A percentile compares a stretch with the other conserved stretches of the same genome.
Evolutionary conservation across 2,113 vertebrate species (phyloP).

Genomic region (Terrapene triunguis): DNA sequence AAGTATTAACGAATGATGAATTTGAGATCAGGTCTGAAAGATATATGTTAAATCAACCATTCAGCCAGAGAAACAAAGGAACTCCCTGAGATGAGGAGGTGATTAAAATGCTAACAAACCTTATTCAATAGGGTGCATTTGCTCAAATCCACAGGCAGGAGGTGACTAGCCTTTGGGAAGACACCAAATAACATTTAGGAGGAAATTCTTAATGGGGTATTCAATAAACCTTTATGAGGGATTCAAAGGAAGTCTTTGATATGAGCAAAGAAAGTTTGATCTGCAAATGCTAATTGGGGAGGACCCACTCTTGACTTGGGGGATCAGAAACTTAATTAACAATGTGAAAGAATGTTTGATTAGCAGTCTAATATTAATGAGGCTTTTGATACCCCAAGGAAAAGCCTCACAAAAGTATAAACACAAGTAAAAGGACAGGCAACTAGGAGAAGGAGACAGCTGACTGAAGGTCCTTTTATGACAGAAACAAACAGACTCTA

Average conservation of each 20-base stretch:
- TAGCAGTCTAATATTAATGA: slow-evolving; percentile 33
- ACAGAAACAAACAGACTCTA: not conserved
- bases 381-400: not conserved
- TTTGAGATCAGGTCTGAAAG: not conserved
- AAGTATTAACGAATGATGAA: not conserved
- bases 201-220: not conserved
- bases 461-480: not conserved
- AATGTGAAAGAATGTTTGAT: not conserved
- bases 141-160: not conserved
- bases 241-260: slow-evolving; percentile 31
- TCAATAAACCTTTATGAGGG: not conserved
- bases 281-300: not conserved
- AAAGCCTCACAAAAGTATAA: not conserved
- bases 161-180: slow-evolving; percentile 7
- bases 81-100: not conserved
- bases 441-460: not conserved
- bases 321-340: slow-evolving; percentile 51
- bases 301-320: slow-evolving; percentile 5
- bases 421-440: not conserved
- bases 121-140: not conserved
- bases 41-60: not conserved
- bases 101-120: slow-evolving; percentile 8
- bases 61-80: slow-evolving; percentile 13
- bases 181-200: not conserved
- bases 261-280: slow-evolving; percentile 15